Evolutionary conservation across 2,113 vertebrate species (phyloP), one percentile per base, ranked within the genome.

Genomic region (Struthio camelus): DNA sequence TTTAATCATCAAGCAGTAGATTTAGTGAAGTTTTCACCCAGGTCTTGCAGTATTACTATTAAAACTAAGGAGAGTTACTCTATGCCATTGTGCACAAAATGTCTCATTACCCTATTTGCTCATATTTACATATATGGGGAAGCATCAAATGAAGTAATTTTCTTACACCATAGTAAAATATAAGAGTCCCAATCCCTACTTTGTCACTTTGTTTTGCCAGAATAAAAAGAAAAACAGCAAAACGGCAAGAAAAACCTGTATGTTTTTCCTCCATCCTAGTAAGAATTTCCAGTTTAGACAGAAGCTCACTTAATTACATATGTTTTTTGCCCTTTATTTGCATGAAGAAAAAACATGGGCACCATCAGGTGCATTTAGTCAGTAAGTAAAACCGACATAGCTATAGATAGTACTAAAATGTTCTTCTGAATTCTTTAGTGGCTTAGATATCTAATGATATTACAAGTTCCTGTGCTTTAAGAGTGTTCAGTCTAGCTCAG

Each of bases 361-460:
- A 76, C 7, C 12, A 22, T 54, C 46, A 62, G 14, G 11, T 53
- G 8, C 10, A 30, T 66, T 61, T 75, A 34, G 23, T 69, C 18
- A 80, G 6, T 5, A 32, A 70, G 73, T 50, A 92, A 23, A 80
- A 14, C 16, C 25, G 81, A 32, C 9, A 6, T 76, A 14, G 4
- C 1, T 34, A n/a, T n/a, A 44, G 0, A 0, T 8, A 40, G 14
- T 32, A 32, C 1, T 6, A 18, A 53, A 59, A 15, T 11, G 4
- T n/a, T 78, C 16, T 40, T 62, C 46, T 61, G 48, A 72, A 42
- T 75, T 73, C 18, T 70, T 2, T 82, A 6, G 14, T 53, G 11
- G 9, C 6, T 70, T 85, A 58, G 17, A 18, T 58, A 3, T 66
- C 62, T 79, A 38, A 27, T 53, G 38, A 19, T 36, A 6, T 34